Percentiles rank a stretch among this genome's conserved stretches.
Conservation (phyloP, 2,888 invertebrate species). For the Sericinus montela region DNA sequence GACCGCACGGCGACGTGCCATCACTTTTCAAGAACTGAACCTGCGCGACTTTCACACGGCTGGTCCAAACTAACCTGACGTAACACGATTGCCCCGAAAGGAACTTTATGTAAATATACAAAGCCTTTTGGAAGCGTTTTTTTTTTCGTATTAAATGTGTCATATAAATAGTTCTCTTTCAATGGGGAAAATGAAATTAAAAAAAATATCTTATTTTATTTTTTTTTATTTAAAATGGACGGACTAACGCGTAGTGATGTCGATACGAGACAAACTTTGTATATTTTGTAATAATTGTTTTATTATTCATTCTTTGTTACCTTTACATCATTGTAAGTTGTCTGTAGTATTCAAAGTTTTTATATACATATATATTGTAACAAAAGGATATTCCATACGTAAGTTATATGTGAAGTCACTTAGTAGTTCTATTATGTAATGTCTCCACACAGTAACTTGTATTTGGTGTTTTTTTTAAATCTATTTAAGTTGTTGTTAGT, state of each 20-base stretch:
- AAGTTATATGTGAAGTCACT: conserved; percentile 27
- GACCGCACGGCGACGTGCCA: conserved; percentile 8
- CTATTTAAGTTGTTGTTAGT: conserved; percentile 3
- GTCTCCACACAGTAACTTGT: not conserved
- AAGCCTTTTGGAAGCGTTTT: not conserved
- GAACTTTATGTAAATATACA: not conserved
- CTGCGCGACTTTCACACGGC: not conserved
- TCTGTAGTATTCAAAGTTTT: conserved; percentile 18
- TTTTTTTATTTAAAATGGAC: not conserved
- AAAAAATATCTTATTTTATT: conserved; percentile 4
- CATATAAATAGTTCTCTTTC: not conserved
- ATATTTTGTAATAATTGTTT: conserved; percentile 55
- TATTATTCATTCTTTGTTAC: conserved; percentile 28
- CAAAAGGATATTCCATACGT: conserved; percentile 49
- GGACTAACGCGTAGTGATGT: not conserved
- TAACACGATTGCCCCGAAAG: not conserved
- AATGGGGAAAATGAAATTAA: not conserved
- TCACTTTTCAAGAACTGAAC: not conserved
- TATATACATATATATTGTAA: conserved; percentile 34
- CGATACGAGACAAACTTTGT: conserved; percentile 30
- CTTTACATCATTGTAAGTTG: conserved; percentile 31
- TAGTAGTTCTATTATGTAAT: not conserved
- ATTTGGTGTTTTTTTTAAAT: not conserved
- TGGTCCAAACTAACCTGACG: not conserved
- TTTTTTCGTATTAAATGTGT: not conserved